These are phyloP conservation scores for Schizaphis graminum DNA, from an alignment of 2,888 invertebrate genomes.

Conservation along the genomic window DNA sequence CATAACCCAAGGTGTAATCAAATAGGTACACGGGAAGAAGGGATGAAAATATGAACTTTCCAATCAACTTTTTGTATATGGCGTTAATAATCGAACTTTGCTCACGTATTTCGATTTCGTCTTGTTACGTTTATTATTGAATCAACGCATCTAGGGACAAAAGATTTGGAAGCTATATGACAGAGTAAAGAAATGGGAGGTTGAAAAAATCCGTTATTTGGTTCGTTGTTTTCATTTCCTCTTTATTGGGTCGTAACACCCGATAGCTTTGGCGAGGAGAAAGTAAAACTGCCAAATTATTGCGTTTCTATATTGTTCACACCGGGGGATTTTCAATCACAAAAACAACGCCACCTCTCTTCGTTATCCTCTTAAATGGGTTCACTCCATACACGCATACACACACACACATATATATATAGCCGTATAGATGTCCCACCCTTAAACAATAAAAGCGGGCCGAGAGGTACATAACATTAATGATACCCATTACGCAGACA, in stretches of 20 bases:
- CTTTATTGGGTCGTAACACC: constrained; percentile 63
- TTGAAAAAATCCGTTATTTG: constrained; percentile 47
- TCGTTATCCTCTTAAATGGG: constrained; percentile 8
- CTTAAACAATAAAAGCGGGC: constrained; percentile 24
- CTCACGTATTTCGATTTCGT: constrained; percentile 60
- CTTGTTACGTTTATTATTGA: constrained; percentile 60
- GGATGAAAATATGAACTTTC: constrained; percentile 47
- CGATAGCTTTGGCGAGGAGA: constrained; percentile 8
- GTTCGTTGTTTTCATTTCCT: constrained; percentile 62
- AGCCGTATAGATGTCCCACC: not conserved
- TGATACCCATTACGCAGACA: constrained; percentile 12
- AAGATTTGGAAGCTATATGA: constrained; percentile 19
- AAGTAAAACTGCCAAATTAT: constrained; percentile 60
- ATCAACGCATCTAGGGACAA: constrained; percentile 45
- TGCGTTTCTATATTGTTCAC: constrained; percentile 38
- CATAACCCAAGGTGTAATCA: constrained; percentile 14
- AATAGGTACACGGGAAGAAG: not conserved
- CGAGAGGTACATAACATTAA: constrained; percentile 28
- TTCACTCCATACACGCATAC: not conserved
- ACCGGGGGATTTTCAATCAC: constrained; percentile 59
- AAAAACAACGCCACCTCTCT: constrained; percentile 30
- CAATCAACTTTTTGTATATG: constrained; percentile 50
- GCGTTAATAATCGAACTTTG: constrained; percentile 51
- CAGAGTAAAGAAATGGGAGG: constrained; percentile 3
- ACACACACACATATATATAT: not conserved